These are phyloP conservation scores for Eilema griseolum DNA, from an alignment of 2,888 invertebrate genomes.

Conservation along the genomic window DNA sequence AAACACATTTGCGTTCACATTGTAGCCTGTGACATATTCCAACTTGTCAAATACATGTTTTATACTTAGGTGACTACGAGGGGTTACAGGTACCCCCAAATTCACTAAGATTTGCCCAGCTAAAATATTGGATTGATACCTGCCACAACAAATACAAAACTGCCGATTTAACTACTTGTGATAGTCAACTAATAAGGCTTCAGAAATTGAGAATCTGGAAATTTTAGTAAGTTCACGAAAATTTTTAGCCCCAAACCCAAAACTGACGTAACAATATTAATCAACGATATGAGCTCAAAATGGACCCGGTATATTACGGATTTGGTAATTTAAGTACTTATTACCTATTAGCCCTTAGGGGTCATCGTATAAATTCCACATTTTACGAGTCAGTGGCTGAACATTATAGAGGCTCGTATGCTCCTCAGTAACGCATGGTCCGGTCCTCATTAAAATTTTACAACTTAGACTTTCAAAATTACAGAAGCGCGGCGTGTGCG, in stretches of 20 bases:
- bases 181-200: too few species aligned
- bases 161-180: too few species aligned
- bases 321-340: neutral
- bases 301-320: constrained; percentile 4
- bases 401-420: neutral
- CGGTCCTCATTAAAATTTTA: neutral
- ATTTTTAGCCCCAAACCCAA: neutral
- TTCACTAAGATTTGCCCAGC: too few species aligned
- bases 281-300: neutral
- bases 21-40: too few species aligned
- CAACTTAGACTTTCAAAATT: neutral
- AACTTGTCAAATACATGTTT: too few species aligned
- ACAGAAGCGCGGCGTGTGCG: neutral
- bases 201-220: neutral
- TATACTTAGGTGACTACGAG: too few species aligned
- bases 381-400: constrained; percentile 3
- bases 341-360: neutral
- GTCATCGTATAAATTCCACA: constrained; percentile 5
- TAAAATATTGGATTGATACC: too few species aligned
- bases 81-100: too few species aligned
- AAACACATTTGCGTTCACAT: too few species aligned
- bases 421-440: neutral
- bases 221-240: neutral
- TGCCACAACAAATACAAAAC: neutral
- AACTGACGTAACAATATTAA: neutral